Conservation (phyloP, 1,140 invertebrate genomes). For the Drosophila neocordata region DNA sequence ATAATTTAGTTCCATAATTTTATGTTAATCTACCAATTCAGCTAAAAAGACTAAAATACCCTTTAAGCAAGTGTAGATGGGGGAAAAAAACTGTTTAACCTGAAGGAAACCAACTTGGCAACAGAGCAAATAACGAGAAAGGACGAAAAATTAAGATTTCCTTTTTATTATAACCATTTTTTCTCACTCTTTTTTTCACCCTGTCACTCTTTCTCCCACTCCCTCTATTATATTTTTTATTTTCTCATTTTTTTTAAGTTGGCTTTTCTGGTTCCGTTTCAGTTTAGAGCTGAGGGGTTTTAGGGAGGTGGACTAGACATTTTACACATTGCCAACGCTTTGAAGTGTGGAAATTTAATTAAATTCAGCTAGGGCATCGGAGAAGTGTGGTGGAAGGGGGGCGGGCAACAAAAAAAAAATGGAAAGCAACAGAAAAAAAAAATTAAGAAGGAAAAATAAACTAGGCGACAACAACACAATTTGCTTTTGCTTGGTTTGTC, state of each 20-base stretch:
- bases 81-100: slow-evolving; percentile 64
- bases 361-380: slow-evolving; percentile 66
- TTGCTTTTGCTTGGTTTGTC: slow-evolving; percentile 38
- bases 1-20: too few species aligned
- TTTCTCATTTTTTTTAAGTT: slow-evolving; percentile 48
- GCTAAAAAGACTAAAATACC: not conserved
- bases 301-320: slow-evolving; percentile 46
- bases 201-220: too few species aligned
- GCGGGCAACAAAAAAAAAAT: slow-evolving; percentile 46
- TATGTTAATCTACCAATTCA: too few species aligned
- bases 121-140: slow-evolving; percentile 57
- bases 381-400: not conserved
- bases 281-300: slow-evolving; percentile 5
- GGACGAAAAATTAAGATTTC: slow-evolving; percentile 75
- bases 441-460: slow-evolving; percentile 50
- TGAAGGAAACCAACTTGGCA: slow-evolving; percentile 68
- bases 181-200: not conserved
- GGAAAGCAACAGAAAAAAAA: slow-evolving; percentile 31
- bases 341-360: slow-evolving; percentile 80
- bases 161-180: slow-evolving; percentile 67
- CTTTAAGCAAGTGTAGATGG: not conserved
- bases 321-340: slow-evolving; percentile 76
- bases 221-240: slow-evolving; percentile 12
- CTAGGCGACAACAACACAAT: slow-evolving; percentile 77
- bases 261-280: slow-evolving; percentile 51